Percentiles rank a stretch among this genome's conserved stretches.
These are phyloP conservation scores for Dynastes tityus DNA, from an alignment of 2,888 invertebrate genomes.

Conservation along the genomic window DNA sequence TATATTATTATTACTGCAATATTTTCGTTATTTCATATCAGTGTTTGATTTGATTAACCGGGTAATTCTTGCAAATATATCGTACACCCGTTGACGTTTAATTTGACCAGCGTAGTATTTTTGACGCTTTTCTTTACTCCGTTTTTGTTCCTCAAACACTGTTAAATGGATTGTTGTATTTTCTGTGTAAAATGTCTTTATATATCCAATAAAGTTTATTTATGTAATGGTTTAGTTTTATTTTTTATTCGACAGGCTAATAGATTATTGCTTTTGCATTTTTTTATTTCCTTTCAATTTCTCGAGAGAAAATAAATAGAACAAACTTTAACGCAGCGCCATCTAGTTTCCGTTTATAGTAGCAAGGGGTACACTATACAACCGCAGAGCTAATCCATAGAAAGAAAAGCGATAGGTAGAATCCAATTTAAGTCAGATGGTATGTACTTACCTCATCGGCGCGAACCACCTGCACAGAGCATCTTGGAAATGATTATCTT, in stretches of 20 bases:
- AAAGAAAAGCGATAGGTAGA: too few relatives aligned
- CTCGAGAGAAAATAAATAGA: too few relatives aligned
- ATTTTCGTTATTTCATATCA: constrained; percentile 25
- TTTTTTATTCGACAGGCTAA: background rate
- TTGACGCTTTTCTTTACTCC: constrained; percentile 35
- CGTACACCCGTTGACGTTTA: constrained; percentile 11
- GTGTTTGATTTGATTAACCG: constrained; percentile 40
- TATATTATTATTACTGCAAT: constrained; percentile 9
- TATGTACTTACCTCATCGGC: too few relatives aligned
- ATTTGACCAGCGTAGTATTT: constrained; percentile 10
- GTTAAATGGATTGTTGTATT: constrained; percentile 51
- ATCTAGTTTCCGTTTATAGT: too few relatives aligned
- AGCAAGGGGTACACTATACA: too few relatives aligned
- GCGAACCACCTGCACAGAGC: too few relatives aligned
- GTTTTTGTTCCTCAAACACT: constrained; percentile 39
- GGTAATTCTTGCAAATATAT: constrained; percentile 25
- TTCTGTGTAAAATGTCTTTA: constrained; percentile 48
- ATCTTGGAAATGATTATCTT: too few relatives aligned
- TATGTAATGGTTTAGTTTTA: constrained; percentile 46
- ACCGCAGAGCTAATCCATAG: too few relatives aligned
- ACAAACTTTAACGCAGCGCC: too few relatives aligned
- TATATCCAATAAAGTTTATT: constrained; percentile 52
- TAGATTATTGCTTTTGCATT: too few relatives aligned
- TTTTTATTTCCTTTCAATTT: too few relatives aligned
- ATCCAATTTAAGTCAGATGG: too few relatives aligned